These are phyloP conservation scores for Acipenser ruthenus DNA, from an alignment of 2,797 vertebrate genomes.

Conservation along the genomic window DNA sequence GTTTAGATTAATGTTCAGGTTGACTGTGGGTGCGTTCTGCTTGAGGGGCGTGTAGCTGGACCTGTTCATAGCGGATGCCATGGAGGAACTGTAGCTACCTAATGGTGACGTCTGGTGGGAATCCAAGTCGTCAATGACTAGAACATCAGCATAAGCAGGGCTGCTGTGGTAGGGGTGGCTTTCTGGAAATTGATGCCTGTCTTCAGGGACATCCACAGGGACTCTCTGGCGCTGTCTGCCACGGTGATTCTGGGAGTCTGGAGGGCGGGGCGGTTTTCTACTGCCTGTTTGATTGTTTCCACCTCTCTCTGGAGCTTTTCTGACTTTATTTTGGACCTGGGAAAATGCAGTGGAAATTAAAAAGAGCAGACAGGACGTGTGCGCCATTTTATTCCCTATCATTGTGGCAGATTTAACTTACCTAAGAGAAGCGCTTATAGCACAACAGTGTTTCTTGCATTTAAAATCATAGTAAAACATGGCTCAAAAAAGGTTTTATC, in stretches of 20 bases:
- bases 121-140: slow-evolving; percentile 6
- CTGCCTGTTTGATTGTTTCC: slow-evolving; percentile 10
- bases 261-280: slow-evolving; percentile 12
- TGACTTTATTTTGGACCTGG: slow-evolving; percentile 17
- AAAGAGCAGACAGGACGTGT: too few relatives aligned
- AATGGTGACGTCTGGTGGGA: neutral
- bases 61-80: neutral
- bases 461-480: too few relatives aligned
- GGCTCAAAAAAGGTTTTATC: too few relatives aligned
- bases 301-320: slow-evolving; percentile 28
- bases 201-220: slow-evolving; percentile 13
- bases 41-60: slow-evolving; percentile 8
- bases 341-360: too few relatives aligned
- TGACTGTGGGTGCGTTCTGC: slow-evolving; percentile 19
- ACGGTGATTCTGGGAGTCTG: slow-evolving; percentile 18
- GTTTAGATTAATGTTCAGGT: slow-evolving; percentile 33
- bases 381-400: too few relatives aligned
- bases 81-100: neutral
- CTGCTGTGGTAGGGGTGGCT: too few relatives aligned
- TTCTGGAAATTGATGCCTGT: neutral
- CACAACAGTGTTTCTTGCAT: too few relatives aligned
- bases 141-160: slow-evolving; percentile 11
- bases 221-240: slow-evolving; percentile 15
- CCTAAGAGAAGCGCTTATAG: too few relatives aligned
- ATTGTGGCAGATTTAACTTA: too few relatives aligned